These are phyloP conservation scores for Eufriesea mexicana DNA, from an alignment of 1,140 invertebrate genomes.

Conservation along the genomic window DNA sequence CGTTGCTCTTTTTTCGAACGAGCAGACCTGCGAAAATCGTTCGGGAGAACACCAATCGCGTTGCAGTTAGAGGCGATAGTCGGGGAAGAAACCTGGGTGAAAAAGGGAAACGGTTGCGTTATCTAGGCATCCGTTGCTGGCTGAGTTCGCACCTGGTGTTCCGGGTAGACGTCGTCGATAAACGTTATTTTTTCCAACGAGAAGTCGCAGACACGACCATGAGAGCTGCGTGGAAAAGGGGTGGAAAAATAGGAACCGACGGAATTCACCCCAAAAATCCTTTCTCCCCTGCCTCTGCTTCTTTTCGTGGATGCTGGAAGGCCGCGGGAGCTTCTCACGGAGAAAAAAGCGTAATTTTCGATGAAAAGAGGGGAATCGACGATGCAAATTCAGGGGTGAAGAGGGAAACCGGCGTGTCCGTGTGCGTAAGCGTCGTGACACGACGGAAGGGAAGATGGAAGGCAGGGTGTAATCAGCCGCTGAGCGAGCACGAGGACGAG, in stretches of 20 bases:
- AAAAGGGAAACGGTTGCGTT: constrained; percentile 29
- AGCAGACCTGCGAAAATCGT: not conserved
- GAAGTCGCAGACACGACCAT: not conserved
- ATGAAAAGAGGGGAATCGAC: constrained; percentile 62
- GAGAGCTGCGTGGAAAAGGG: constrained; percentile 48
- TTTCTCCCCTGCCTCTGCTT: constrained; percentile 40
- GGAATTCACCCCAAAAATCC: constrained; percentile 72
- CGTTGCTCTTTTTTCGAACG: constrained; percentile 36
- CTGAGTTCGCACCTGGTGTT: constrained; percentile 17
- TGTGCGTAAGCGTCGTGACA: not conserved
- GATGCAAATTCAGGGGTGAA: constrained; percentile 69
- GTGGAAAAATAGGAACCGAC: constrained; percentile 66
- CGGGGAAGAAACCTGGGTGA: not conserved
- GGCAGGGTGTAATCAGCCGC: constrained; percentile 46
- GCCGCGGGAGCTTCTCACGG: constrained; percentile 63
- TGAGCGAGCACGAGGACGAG: constrained; percentile 31
- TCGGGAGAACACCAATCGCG: constrained; percentile 2
- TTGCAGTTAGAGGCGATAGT: not conserved
- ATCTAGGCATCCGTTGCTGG: constrained; percentile 31
- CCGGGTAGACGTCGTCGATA: constrained; percentile 14
- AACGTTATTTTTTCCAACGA: constrained; percentile 17
- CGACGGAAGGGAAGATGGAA: constrained; percentile 29
- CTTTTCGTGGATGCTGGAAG: constrained; percentile 1
- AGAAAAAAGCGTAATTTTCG: constrained; percentile 65
- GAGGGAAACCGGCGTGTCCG: constrained; percentile 54